phyloP scores from a whole-genome alignment of 2,797 vertebrate genomes.

The Lepus townsendii region DNA sequence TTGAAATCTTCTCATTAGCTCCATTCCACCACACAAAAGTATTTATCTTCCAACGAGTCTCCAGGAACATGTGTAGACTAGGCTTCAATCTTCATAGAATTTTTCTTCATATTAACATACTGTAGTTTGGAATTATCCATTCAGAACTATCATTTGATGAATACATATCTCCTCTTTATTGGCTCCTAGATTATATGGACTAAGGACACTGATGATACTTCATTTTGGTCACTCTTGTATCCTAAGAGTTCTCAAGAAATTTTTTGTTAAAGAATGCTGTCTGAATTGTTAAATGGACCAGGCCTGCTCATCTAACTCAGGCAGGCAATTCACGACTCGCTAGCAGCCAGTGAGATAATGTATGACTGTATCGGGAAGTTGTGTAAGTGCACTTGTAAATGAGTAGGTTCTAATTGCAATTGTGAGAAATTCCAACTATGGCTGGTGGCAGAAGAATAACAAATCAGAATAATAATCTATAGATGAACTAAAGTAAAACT shows the following conservation, averaged over 20 bases:
- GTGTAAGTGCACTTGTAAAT: background rate
- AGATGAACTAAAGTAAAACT: slow-evolving; percentile 2
- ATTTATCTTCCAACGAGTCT: slow-evolving; percentile 34
- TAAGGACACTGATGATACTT: background rate
- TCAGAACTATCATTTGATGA: slow-evolving; percentile 1
- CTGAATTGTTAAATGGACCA: slow-evolving; percentile 4
- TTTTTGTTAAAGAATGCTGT: slow-evolving; percentile 6
- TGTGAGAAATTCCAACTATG: slow-evolving; percentile 26
- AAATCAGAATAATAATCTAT: background rate
- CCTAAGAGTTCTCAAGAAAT: background rate
- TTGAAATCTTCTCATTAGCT: slow-evolving; percentile 37
- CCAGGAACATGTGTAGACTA: background rate
- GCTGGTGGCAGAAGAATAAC: background rate
- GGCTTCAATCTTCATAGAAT: background rate
- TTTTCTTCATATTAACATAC: background rate
- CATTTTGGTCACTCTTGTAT: background rate
- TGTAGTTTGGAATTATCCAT: background rate
- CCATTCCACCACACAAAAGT: background rate
- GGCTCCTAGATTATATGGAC: background rate
- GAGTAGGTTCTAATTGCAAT: background rate
- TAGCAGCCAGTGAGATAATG: background rate
- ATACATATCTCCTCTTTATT: background rate
- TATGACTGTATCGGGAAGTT: background rate
- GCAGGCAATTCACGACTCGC: background rate
- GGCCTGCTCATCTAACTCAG: background rate